Percentiles rank a stretch among this genome's conserved stretches.
These are phyloP conservation scores for Erebia palarica DNA, from an alignment of 2,888 invertebrate species.

Conservation along the genomic window DNA sequence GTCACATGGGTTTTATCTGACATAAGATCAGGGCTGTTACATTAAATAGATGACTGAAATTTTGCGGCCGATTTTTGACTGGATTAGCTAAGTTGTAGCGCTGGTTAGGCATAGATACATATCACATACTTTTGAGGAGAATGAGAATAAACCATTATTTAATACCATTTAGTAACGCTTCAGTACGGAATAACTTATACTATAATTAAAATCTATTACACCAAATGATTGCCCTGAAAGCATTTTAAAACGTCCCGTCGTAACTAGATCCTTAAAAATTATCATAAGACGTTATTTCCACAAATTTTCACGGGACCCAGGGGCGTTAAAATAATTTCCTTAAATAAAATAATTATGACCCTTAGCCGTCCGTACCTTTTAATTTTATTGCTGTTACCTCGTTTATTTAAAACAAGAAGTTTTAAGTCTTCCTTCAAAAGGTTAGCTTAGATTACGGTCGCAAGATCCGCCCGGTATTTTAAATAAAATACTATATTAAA, in stretches of 20 bases:
- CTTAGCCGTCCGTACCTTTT: slow-evolving; percentile 12
- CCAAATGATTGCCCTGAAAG: neutral
- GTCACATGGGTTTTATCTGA: slow-evolving; percentile 7
- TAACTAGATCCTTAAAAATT: slow-evolving; percentile 8
- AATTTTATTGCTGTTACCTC: slow-evolving; percentile 15
- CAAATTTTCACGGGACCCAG: neutral
- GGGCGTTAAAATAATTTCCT: slow-evolving; percentile 10
- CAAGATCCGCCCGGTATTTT: no score
- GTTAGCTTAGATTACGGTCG: neutral
- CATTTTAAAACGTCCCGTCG: neutral
- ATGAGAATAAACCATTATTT: no score
- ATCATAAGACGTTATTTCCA: slow-evolving; percentile 21
- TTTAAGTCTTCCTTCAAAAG: neutral
- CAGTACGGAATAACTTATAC: no score
- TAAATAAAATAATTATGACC: slow-evolving; percentile 17
- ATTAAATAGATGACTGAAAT: neutral
- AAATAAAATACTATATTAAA: no score
- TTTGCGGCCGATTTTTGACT: neutral
- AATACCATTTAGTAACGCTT: no score
- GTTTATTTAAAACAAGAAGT: slow-evolving; percentile 2
- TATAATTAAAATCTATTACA: no score
- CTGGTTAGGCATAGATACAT: no score
- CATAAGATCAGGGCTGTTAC: neutral
- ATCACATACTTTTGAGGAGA: no score
- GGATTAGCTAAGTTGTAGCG: no score